A percentile compares a stretch with the other conserved stretches of the same genome.
These are phyloP conservation scores for Cotesia congregata DNA, from an alignment of 2,888 invertebrate genomes.

Conservation along the genomic window DNA sequence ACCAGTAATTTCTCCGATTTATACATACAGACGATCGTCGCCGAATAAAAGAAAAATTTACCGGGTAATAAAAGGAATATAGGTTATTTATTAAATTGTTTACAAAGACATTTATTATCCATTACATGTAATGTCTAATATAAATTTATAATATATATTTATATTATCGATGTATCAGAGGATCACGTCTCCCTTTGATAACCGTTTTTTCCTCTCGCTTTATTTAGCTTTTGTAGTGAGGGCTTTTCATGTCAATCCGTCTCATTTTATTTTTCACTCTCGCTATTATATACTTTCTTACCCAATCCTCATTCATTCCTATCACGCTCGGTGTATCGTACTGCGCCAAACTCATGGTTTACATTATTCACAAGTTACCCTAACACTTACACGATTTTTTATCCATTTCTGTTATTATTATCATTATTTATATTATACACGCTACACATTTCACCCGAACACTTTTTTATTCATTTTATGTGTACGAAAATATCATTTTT, in stretches of 20 bases:
- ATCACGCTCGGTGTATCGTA: slow-evolving; percentile 49
- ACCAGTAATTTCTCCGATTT: too few species aligned
- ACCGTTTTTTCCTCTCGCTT: not conserved
- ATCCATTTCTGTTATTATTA: slow-evolving; percentile 7
- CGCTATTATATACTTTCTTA: slow-evolving; percentile 28
- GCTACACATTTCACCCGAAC: slow-evolving; percentile 9
- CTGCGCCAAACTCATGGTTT: slow-evolving; percentile 41
- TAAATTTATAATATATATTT: not conserved
- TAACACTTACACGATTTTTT: slow-evolving; percentile 28
- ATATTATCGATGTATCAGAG: not conserved
- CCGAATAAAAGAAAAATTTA: not conserved
- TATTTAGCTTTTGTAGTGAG: slow-evolving; percentile 30
- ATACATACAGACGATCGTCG: too few species aligned
- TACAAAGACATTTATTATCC: not conserved
- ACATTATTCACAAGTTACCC: slow-evolving; percentile 48
- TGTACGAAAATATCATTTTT: not conserved
- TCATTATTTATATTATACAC: slow-evolving; percentile 9
- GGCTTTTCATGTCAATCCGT: slow-evolving; percentile 36
- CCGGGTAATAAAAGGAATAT: not conserved
- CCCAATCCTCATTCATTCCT: slow-evolving; percentile 45
- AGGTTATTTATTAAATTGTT: not conserved
- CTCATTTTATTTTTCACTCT: slow-evolving; percentile 20
- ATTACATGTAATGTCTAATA: not conserved
- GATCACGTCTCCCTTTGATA: slow-evolving; percentile 24
- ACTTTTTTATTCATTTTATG: not conserved